Evolutionary conservation across 2,797 vertebrate genomes (phyloP).

Genomic region (Sarcophilus harrisii): DNA sequence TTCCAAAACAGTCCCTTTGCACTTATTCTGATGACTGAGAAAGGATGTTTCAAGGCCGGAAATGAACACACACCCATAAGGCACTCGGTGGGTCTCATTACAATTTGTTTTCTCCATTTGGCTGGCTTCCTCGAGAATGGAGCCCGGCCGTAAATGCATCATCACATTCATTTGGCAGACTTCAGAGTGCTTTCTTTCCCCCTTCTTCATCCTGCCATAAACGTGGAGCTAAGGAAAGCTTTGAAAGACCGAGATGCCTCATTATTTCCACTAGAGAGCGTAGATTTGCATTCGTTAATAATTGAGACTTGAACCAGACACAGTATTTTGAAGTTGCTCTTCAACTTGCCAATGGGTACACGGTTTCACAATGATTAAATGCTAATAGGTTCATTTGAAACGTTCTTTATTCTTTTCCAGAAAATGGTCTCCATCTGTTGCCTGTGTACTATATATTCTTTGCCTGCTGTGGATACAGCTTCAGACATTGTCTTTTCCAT

Average conservation of each 20-base stretch:
- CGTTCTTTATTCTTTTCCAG: constrained; percentile 48
- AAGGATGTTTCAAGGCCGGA: constrained; percentile 43
- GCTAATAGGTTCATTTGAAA: constrained; percentile 30
- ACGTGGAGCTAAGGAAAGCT: neutral
- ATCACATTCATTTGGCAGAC: neutral
- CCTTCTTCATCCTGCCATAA: neutral
- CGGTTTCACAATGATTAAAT: neutral
- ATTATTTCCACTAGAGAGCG: neutral
- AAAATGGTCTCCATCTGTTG: constrained; percentile 20
- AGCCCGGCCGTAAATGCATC: neutral
- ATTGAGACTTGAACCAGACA: neutral
- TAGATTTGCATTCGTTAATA: neutral
- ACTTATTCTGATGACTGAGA: constrained; percentile 53
- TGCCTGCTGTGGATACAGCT: constrained; percentile 29
- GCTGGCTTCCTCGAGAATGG: neutral
- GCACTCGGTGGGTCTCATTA: neutral
- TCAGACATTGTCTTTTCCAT: constrained; percentile 40
- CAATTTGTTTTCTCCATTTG: neutral
- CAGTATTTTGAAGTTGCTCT: neutral
- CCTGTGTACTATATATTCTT: constrained; percentile 19
- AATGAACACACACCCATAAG: constrained; percentile 24
- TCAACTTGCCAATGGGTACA: neutral
- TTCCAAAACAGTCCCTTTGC: constrained; percentile 66
- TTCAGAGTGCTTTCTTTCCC: neutral
- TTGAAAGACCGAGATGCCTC: neutral